These are phyloP conservation scores for Gnathonemus longibarbis DNA, from an alignment of 2,113 vertebrate genomes.

Conservation along the genomic window DNA sequence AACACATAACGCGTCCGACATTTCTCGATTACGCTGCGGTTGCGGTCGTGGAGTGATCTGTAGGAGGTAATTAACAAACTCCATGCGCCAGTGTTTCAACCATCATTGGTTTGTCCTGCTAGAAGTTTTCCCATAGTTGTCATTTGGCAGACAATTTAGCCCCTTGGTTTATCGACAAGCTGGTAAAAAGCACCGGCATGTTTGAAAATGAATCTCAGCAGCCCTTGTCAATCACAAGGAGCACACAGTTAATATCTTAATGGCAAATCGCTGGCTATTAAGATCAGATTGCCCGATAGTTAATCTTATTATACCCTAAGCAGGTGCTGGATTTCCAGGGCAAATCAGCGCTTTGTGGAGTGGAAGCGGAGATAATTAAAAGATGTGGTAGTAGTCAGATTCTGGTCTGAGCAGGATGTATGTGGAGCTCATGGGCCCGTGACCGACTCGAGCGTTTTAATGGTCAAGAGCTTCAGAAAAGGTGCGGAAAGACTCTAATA, in stretches of 20 bases:
- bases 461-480: not conserved
- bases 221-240: not conserved
- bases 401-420: not conserved
- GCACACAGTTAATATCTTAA: conserved; percentile 12
- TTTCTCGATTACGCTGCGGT: not conserved
- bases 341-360: not conserved
- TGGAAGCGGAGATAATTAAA: conserved; percentile 11
- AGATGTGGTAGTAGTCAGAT: not conserved
- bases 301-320: conserved; percentile 14
- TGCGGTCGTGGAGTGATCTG: not conserved
- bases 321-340: conserved; percentile 18
- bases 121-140: not conserved
- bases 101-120: not conserved
- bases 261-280: conserved; percentile 14
- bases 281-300: conserved; percentile 8
- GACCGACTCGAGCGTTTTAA: not conserved
- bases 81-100: not conserved
- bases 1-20: not conserved
- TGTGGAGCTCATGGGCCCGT: not conserved
- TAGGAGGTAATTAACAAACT: not conserved
- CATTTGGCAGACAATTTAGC: not conserved
- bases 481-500: not conserved
- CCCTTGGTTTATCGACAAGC: not conserved
- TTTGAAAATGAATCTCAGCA: not conserved
- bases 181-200: not conserved